Conservation (phyloP, 92 coral and sea anemone species). For the Parazoanthus atlanticus region DNA sequence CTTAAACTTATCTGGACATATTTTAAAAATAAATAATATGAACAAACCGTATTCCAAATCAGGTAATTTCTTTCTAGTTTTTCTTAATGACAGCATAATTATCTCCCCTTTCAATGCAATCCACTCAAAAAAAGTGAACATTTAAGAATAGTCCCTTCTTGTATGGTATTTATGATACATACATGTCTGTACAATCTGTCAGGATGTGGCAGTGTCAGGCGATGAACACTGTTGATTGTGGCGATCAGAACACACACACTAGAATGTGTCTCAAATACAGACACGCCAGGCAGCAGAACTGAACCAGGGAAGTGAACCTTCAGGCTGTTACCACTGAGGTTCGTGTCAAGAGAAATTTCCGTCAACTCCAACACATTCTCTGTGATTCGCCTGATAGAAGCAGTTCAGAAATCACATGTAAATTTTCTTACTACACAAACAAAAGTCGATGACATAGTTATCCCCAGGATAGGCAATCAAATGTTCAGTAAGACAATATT, state of each 20-base stretch:
- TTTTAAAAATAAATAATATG: too few species aligned
- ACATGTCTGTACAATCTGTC: slow-evolving; percentile 85
- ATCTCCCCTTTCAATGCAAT: too few species aligned
- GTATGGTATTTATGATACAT: slow-evolving; percentile 30
- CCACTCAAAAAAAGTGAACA: too few species aligned
- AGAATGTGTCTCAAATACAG: slow-evolving; percentile 79
- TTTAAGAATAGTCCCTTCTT: too few species aligned
- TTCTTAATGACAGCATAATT: too few species aligned
- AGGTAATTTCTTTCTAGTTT: too few species aligned
- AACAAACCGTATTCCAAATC: too few species aligned
- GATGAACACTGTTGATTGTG: slow-evolving; percentile 92
- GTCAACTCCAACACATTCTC: slow-evolving; percentile 79
- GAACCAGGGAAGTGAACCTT: slow-evolving; percentile 75
- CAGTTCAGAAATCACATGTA: background rate
- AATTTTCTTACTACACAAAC: background rate
- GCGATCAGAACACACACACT: slow-evolving; percentile 79
- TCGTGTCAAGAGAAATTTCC: slow-evolving; percentile 85
- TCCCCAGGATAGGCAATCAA: background rate
- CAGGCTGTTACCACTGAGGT: slow-evolving; percentile 73
- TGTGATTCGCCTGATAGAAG: slow-evolving; percentile 74
- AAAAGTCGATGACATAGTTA: too few species aligned
- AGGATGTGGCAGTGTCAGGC: slow-evolving; percentile 84
- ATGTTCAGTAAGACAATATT: too few species aligned
- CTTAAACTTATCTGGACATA: too few species aligned
- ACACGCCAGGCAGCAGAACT: slow-evolving; percentile 76